Percentiles rank a stretch among this genome's conserved stretches.
Evolutionary conservation across 2,113 vertebrate species (phyloP).

Genomic region (Cettia cetti): DNA sequence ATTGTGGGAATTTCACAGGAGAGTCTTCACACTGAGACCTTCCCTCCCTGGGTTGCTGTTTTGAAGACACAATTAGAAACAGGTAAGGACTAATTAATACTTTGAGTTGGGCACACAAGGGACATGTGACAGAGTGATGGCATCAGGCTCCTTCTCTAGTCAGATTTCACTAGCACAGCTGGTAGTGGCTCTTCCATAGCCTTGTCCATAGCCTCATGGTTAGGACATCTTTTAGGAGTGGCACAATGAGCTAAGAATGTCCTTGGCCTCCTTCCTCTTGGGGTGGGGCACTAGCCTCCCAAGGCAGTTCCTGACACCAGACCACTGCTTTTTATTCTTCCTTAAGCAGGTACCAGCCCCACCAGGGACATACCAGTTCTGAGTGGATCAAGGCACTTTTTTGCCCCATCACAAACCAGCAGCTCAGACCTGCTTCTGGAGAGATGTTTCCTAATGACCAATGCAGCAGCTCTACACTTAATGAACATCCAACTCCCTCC

Average conservation of each 20-base stretch:
- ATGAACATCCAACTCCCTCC: background rate
- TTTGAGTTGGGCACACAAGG: background rate
- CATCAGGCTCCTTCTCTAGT: background rate
- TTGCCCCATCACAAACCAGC: background rate
- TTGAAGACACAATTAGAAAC: background rate
- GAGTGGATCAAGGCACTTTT: background rate
- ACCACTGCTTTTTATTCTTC: background rate
- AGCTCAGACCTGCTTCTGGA: background rate
- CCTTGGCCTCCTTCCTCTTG: background rate
- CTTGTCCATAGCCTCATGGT: background rate
- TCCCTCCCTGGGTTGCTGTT: background rate
- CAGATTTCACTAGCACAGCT: background rate
- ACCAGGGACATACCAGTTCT: background rate
- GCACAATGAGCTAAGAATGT: background rate
- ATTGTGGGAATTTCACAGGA: background rate
- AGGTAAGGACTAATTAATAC: background rate
- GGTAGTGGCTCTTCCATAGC: background rate
- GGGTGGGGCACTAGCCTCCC: background rate
- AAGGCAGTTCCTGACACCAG: background rate
- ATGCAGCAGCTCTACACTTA: fast-evolving
- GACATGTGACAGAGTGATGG: background rate
- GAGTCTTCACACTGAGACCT: background rate
- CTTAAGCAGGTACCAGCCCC: background rate
- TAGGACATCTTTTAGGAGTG: background rate
- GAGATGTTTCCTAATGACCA: background rate